Evolutionary conservation across 1,140 invertebrate species (phyloP), one percentile per base, ranked within the genome.

Genomic region (Akabosia matsudoensis): DNA sequence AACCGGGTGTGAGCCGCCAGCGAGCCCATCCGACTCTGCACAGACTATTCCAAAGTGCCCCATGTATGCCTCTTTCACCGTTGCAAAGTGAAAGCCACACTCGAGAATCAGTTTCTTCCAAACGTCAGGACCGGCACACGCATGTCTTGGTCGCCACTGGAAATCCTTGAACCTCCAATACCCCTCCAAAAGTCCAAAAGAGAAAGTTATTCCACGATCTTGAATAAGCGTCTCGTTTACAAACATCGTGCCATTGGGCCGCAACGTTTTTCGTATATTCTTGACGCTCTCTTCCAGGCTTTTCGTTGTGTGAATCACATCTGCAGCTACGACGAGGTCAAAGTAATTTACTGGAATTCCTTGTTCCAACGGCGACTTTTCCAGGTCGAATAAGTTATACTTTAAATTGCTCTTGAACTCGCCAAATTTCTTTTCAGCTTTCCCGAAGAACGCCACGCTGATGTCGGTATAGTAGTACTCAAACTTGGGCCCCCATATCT

Each of bases 381-480:
- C 74, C 70, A 79, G 52, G 56, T 79, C 67, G 7, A 78, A 31
- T 0, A 73, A 0, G 24, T 67, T 52, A 22, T 54, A 79, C 30
- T 79, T 54, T 16, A 79, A 61, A 10, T 34, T 70, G 1, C 26
- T 54, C 2, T 28, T 28, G 10, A 22, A 37, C 4, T 67, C 30
- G 26, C 64, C 28, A 1, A 79, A 64, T 4, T 13, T 24, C 31
- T 34, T 22, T n/a, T 73, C 45, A 0, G 74, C 70, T 30, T 79
- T 74, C 0, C 13, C 33, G 16, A 79, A 52, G 34, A 76, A 79
- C n/a, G 22, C 33, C 22, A 24, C 31, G 26, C 74, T 74, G 67
- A 79, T 76, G 52, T 79, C 78, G 16, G 78, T 79, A 24, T 70
- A 76, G 1, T 71, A 54, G 34, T 79, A 79, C 4, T 31, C 26